Evolutionary conservation across 2,888 invertebrate genomes (phyloP).

Genomic region (Apotomis capreana): DNA sequence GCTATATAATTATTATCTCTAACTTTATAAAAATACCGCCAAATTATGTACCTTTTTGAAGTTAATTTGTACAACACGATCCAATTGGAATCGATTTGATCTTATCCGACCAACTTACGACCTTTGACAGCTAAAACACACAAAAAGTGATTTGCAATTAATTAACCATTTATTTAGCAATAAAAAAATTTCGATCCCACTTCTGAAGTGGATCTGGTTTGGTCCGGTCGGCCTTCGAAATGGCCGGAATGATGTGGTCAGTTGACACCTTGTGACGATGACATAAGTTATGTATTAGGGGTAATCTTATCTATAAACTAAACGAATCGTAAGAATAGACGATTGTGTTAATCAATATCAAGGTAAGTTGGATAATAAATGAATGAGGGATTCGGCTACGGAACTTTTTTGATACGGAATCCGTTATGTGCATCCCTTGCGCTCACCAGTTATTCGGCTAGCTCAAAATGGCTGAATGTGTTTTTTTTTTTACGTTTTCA

Average conservation of each 20-base stretch:
- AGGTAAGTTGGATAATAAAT: too few species aligned
- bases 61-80: neutral
- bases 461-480: too few species aligned
- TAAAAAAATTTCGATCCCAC: neutral
- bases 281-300: neutral
- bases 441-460: too few species aligned
- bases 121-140: neutral
- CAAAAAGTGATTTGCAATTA: slow-evolving; percentile 14
- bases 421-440: too few species aligned
- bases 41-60: neutral
- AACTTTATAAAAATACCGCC: too few species aligned
- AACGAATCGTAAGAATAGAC: neutral
- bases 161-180: neutral
- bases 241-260: neutral
- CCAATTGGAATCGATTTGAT: neutral
- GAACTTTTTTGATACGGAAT: too few species aligned
- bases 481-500: too few species aligned
- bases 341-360: neutral
- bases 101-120: neutral
- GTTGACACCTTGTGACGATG: neutral
- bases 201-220: neutral
- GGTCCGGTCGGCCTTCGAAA: neutral
- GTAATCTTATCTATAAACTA: neutral
- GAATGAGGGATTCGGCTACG: too few species aligned
- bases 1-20: neutral